These are phyloP conservation scores for Bufo bufo DNA, from an alignment of 2,113 vertebrate genomes.

Conservation along the genomic window DNA sequence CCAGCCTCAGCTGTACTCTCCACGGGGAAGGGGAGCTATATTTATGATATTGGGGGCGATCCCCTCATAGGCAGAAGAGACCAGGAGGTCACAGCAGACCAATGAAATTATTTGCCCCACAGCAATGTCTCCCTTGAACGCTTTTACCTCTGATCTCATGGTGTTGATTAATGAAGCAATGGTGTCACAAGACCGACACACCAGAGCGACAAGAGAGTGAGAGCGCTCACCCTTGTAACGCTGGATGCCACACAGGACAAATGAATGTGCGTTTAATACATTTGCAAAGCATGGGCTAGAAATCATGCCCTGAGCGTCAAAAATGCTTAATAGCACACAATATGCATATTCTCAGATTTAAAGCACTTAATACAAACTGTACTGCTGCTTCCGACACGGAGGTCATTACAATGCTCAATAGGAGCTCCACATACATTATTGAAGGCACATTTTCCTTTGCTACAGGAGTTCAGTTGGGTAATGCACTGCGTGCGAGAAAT, in stretches of 20 bases:
- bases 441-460: constrained; percentile 10
- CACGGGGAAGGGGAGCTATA: constrained; percentile 52
- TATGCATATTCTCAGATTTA: constrained; percentile 29
- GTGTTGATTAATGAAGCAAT: constrained; percentile 58
- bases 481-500: neutral
- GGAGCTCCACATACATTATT: constrained; percentile 23
- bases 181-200: constrained; percentile 52
- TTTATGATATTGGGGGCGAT: constrained; percentile 52
- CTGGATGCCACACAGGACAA: constrained; percentile 51
- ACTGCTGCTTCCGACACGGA: neutral
- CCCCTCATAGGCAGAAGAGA: constrained; percentile 33
- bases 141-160: constrained; percentile 57
- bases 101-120: constrained; percentile 54
- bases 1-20: constrained; percentile 52
- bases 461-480: constrained; percentile 1
- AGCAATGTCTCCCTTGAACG: constrained; percentile 52
- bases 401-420: constrained; percentile 25
- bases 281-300: constrained; percentile 45
- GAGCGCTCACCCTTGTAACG: constrained; percentile 55
- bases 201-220: constrained; percentile 44
- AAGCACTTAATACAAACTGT: neutral
- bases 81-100: constrained; percentile 48
- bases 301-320: constrained; percentile 32
- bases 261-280: constrained; percentile 53
- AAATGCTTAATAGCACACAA: constrained; percentile 8